Evolutionary conservation across 2,888 invertebrate species (phyloP).

Genomic region (Hyles lineata): DNA sequence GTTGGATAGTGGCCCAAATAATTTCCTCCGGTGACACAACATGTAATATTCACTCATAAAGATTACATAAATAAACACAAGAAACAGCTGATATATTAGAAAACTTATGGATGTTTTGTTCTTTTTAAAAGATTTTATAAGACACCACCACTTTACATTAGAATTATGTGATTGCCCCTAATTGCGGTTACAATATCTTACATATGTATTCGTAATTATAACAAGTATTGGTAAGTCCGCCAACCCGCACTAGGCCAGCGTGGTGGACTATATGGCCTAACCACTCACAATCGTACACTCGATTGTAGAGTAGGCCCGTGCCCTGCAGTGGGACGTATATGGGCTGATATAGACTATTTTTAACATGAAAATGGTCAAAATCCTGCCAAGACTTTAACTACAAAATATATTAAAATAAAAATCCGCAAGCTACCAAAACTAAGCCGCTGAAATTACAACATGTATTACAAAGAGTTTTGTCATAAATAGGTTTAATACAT

Average conservation of each 20-base stretch:
- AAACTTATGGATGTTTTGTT: background rate
- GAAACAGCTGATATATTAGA: background rate
- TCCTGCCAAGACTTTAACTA: background rate
- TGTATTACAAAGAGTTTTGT: background rate
- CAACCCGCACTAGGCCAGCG: too few relatives aligned
- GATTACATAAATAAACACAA: conserved; percentile 10
- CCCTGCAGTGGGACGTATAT: too few relatives aligned
- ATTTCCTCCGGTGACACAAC: conserved; percentile 8
- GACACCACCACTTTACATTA: background rate
- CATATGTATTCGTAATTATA: too few relatives aligned
- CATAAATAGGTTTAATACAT: conserved; percentile 37
- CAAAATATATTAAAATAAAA: background rate
- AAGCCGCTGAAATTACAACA: background rate
- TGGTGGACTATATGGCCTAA: too few relatives aligned
- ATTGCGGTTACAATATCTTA: too few relatives aligned
- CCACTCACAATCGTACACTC: too few relatives aligned
- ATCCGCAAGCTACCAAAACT: background rate
- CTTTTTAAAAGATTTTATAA: background rate
- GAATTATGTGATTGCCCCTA: background rate
- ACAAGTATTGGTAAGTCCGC: too few relatives aligned
- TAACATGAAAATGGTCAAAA: too few relatives aligned
- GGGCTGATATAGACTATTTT: too few relatives aligned
- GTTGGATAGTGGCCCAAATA: conserved; percentile 17
- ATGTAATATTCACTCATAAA: conserved; percentile 4
- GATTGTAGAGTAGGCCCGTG: too few relatives aligned